phyloP scores from a whole-genome alignment of 2,113 vertebrate genomes.

The Oryzias curvinotus region DNA sequence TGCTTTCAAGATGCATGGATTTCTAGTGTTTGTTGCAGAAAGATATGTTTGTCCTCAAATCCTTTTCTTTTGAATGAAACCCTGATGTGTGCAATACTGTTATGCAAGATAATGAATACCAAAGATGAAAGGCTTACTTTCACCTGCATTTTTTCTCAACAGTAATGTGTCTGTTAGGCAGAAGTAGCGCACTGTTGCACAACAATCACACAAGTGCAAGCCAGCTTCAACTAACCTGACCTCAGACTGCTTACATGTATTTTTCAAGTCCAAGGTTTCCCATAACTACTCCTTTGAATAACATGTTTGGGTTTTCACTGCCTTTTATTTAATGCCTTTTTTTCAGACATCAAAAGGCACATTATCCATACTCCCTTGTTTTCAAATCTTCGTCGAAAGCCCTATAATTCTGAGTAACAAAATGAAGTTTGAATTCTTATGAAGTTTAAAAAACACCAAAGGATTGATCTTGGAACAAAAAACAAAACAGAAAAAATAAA shows the following conservation, averaged over 20 bases:
- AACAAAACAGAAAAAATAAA: conserved; percentile 34
- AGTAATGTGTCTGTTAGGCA: conserved; percentile 38
- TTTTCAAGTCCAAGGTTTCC: conserved; percentile 56
- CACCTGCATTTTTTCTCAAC: conserved; percentile 29
- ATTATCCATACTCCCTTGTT: conserved; percentile 52
- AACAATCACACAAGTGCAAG: conserved; percentile 42
- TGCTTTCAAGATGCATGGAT: neutral
- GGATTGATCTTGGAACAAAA: conserved; percentile 47
- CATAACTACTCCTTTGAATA: conserved; percentile 38
- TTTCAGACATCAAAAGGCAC: conserved; percentile 65
- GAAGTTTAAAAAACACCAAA: conserved; percentile 53
- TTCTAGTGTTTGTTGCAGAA: conserved; percentile 10
- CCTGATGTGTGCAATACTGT: conserved; percentile 10
- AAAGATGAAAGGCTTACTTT: conserved; percentile 50
- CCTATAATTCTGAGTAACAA: conserved; percentile 62
- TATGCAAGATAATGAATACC: conserved; percentile 28
- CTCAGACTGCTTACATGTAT: conserved; percentile 15
- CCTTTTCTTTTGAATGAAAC: conserved; percentile 1
- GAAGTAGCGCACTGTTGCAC: conserved; percentile 43
- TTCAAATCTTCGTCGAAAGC: conserved; percentile 39
- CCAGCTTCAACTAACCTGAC: conserved; percentile 46
- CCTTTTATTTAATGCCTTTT: conserved; percentile 63
- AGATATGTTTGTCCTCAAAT: neutral
- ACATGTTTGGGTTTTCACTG: conserved; percentile 27
- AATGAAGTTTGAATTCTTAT: conserved; percentile 47